phyloP scores from a whole-genome alignment of 1,140 invertebrate genomes.

The Homarus americanus region DNA sequence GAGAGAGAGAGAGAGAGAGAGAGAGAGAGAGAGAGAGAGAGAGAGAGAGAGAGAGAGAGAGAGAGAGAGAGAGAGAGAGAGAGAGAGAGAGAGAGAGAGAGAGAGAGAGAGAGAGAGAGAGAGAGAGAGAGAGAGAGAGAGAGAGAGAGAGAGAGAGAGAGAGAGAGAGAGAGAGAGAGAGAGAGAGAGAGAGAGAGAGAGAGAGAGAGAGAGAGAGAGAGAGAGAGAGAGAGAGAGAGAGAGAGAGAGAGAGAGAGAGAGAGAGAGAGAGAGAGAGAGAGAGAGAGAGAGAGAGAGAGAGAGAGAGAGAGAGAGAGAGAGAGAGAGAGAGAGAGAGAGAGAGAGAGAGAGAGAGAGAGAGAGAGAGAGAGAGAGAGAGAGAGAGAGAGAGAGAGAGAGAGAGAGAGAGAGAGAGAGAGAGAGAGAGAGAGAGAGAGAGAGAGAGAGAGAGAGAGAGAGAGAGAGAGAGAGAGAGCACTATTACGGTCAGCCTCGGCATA shows the following conservation, averaged over 20 bases:
- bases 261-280: conserved; percentile 3
- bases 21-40: neutral
- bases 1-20: neutral
- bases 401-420: no score
- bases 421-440: no score
- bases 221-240: neutral
- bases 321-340: conserved; percentile 37
- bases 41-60: neutral
- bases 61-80: neutral
- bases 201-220: neutral
- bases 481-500: no score
- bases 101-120: neutral
- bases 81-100: neutral
- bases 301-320: conserved; percentile 9
- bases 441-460: no score
- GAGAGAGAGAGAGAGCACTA: no score
- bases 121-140: neutral
- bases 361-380: neutral
- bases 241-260: neutral
- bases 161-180: no score
- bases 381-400: neutral
- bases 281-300: conserved; percentile 14
- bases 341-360: neutral
- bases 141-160: neutral
- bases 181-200: neutral